A percentile compares a stretch with the other conserved stretches of the same genome.
Evolutionary conservation across 2,797 vertebrate species (phyloP).

Genomic region (Erithacus rubecula): DNA sequence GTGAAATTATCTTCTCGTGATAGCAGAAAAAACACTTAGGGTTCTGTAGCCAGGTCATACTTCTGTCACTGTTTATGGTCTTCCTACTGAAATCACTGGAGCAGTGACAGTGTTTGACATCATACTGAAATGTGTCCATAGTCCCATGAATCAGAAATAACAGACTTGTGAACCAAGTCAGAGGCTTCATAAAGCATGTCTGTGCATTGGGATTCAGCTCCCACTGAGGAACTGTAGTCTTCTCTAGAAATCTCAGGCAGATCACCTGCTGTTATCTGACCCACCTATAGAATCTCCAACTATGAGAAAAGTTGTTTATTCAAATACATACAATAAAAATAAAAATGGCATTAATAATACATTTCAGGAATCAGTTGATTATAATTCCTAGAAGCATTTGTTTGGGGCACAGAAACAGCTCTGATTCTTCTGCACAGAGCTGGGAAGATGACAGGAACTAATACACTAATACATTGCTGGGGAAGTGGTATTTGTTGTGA

Average conservation of each 20-base stretch:
- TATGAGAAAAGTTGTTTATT: background rate
- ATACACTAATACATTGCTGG: accelerated
- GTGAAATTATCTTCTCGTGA: background rate
- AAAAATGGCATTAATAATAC: background rate
- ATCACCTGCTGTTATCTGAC: background rate
- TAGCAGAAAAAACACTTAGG: background rate
- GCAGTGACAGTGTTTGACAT: background rate
- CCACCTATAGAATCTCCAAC: background rate
- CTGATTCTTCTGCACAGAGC: background rate
- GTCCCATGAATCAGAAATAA: background rate
- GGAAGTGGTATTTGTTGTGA: background rate
- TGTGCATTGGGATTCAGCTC: accelerated
- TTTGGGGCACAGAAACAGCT: background rate
- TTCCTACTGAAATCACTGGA: background rate
- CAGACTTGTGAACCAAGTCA: background rate
- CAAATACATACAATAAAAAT: background rate
- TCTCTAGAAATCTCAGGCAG: background rate
- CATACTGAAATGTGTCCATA: background rate
- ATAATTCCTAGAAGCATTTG: background rate
- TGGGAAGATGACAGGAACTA: background rate
- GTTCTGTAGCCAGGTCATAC: background rate
- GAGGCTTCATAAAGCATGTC: background rate
- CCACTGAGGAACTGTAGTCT: background rate
- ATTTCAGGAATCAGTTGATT: background rate
- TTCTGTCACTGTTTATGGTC: background rate